Base-by-base conservation (phyloP, 2,113 vertebrate genomes). In the Oreocharis arfaki region DNA sequence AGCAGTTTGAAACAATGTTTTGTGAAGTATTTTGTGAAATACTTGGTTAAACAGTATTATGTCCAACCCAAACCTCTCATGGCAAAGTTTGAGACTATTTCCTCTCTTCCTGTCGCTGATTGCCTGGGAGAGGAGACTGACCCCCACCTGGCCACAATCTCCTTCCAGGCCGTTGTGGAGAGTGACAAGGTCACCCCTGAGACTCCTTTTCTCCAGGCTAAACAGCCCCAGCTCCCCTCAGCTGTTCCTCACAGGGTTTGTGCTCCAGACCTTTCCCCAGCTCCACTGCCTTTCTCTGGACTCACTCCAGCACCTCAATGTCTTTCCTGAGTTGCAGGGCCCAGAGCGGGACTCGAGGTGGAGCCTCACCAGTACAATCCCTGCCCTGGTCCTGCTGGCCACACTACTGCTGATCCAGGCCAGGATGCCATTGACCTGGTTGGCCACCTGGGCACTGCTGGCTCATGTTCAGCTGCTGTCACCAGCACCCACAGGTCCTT, bases 231-330 rank as follows among this genome's bases (percentile, higher is more conserved):
- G 21, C 32, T 64, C 17, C 17, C 42, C 32, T 57, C 26, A 64
- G 27, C 42, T 32, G 9, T 35, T 44, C 33, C 32, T 37, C 27
- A 32, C 6, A 23, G 50, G 1, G 4, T 4, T 23, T 3, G 24
- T 49, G 50, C 3, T 56, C 17, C 76, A 37, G 26, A 37, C 22
- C 11, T 35, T 73, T 17, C 19, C 12, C 35, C 50, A 73, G 5
- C 35, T 33, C 22, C 1, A 0, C 0, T 41, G 19, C 1, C 32
- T 11, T 39, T 55, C 13, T 47, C 59, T 73, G 42, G 14, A 27
- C 15, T 3, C 1, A 0, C 18, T 64, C 8, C 32, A 32, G 26
- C 21, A 1, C 35, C 26, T 42, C 49, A 2, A 0, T 21, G 1
- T 21, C 30, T 30, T 55, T 21, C 28, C 3, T n/a, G 27, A 2